phyloP scores from a whole-genome alignment of 2,113 vertebrate genomes.

The Poecilia latipinna region DNA sequence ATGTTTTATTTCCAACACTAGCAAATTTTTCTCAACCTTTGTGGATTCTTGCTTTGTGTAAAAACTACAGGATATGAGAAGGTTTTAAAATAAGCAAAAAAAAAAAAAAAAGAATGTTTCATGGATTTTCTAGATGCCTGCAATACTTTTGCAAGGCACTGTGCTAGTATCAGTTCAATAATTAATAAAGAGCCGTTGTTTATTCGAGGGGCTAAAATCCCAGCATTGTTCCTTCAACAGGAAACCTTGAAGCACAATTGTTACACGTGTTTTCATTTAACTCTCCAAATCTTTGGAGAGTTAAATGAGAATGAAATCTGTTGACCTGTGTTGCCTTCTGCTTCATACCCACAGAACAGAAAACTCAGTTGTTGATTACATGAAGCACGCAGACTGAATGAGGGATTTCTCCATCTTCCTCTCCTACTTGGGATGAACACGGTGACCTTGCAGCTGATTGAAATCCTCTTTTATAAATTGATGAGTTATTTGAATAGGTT shows the following conservation, averaged over 20 bases:
- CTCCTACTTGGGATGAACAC: constrained; percentile 19
- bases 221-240: not conserved
- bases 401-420: constrained; percentile 33
- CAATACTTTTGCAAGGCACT: not conserved
- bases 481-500: constrained; percentile 27
- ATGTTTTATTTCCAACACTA: not conserved
- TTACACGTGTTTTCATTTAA: too few relatives aligned
- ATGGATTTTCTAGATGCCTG: not conserved
- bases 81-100: too few relatives aligned
- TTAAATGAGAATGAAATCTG: not conserved
- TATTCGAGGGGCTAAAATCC: not conserved
- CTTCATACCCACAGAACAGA: not conserved
- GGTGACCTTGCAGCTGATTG: constrained; percentile 47
- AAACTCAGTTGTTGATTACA: not conserved
- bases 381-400: constrained; percentile 11
- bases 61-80: too few relatives aligned
- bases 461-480: constrained; percentile 21
- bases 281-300: too few relatives aligned
- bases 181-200: too few relatives aligned
- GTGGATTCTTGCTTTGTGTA: too few relatives aligned
- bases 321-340: not conserved
- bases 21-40: not conserved
- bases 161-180: too few relatives aligned
- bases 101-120: not conserved
- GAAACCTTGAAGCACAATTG: not conserved